Evolutionary conservation across 2,888 invertebrate species (phyloP), one percentile per base, ranked within the genome.

Genomic region (Drosophila neutralis): DNA sequence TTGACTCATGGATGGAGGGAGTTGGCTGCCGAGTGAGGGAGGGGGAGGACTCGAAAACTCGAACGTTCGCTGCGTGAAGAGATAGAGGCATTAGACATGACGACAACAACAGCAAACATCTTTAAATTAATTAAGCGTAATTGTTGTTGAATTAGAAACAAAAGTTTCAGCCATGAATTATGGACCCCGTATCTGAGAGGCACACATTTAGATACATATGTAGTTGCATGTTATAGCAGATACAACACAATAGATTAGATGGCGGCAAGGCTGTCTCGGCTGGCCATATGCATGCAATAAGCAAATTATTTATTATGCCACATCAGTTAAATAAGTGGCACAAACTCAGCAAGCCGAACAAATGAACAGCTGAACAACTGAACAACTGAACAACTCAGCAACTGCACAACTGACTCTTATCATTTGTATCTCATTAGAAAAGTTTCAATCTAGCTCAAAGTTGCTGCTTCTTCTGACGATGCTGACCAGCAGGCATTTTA

Each of bases 111-210:
- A 42, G 54, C 69, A 78, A 79, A 82, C 87, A 87, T 87, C 89
- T 87, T 84, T 89, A 87, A 87, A 87, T 87, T 87, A 87, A 87
- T 87, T 89, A 87, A 87, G 89, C 78, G 87, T 87, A 87, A 87
- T 87, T 86, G 85, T 86, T 73, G 89, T 79, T 78, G 82, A 86
- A 87, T 87, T 87, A 76, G 89, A 87, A 89, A 87, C 89, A 87
- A 89, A 84, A 87, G 89, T 87, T 87, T 65, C 73, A 71, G 79
- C 78, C 75, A 82, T 86, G 84, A 87, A 82, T 87, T 87, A 87
- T 83, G 85, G 49, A 60, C 76, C 58, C 51, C 76, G 69, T 75
- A 78, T 57, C 36, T 63, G 38, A 35, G 15, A 33, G 31, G 11
- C 65, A 76, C 72, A 68, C 66, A 64, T 40, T 54, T 13, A 66